Conservation (phyloP, 2,797 vertebrate species). For the Petrocephalus sullivani region DNA sequence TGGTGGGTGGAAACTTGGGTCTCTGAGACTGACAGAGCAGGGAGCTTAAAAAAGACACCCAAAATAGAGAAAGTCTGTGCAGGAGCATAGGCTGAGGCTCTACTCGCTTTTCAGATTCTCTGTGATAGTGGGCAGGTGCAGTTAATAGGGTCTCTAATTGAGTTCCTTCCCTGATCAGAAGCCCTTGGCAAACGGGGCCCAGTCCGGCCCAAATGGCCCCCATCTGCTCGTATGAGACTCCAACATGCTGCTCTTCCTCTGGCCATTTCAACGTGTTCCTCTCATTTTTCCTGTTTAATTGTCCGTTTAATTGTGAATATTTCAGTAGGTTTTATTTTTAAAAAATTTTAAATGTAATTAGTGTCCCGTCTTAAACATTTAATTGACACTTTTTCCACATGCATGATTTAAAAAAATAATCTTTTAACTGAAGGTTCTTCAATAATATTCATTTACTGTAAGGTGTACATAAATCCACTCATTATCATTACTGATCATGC, state of each 20-base stretch:
- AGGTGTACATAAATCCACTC: constrained; percentile 2
- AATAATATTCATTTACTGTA: constrained; percentile 13
- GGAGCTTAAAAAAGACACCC: neutral
- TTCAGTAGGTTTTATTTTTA: constrained; percentile 20
- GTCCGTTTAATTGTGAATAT: neutral
- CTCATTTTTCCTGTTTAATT: neutral
- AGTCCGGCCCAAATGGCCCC: neutral
- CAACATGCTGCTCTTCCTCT: constrained; percentile 10
- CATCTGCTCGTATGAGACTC: neutral
- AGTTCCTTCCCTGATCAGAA: neutral
- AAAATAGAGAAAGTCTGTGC: neutral
- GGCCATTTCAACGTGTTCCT: neutral
- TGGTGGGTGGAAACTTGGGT: neutral
- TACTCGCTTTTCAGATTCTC: neutral
- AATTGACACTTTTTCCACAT: constrained; percentile 13
- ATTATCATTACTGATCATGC: constrained; percentile 8
- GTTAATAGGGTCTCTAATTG: neutral
- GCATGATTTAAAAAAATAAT: constrained; percentile 12
- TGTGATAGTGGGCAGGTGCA: neutral
- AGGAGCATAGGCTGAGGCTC: neutral
- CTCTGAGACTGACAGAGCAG: neutral
- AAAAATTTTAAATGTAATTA: constrained; percentile 4
- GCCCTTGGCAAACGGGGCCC: neutral
- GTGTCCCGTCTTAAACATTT: neutral
- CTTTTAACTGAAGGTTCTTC: constrained; percentile 17